Evolutionary conservation across 2,113 vertebrate species (phyloP), one percentile per base, ranked within the genome.

Genomic region (Martes martes): DNA sequence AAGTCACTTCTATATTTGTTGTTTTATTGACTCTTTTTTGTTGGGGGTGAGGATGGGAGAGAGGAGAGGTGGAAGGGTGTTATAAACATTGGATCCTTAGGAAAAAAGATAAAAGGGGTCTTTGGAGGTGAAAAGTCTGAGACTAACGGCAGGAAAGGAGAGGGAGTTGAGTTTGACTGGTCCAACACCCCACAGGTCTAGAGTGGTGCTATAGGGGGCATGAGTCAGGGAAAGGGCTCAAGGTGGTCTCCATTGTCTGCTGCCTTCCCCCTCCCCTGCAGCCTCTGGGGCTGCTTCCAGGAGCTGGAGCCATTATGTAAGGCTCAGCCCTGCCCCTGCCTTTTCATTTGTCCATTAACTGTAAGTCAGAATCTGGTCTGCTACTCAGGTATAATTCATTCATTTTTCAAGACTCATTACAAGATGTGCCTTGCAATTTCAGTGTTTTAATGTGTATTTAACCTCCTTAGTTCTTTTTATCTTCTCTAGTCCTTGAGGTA

Each of bases 311-410:
- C 69, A 36, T 87, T 81, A 65, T 50, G 50, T 80, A 96, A 87
- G 57, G 45, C 21, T 84, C 71, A 89, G 65, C 16, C 26, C 47
- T 71, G 7, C 71, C 28, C 16, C 47, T 76, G 76, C 79, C 83
- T 97, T 97, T 96, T 95, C 83, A 94, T 94, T 97, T 97, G 84
- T 73, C 65, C 57, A 69, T 74, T 94, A 95, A 91, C 81, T 47
- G 24, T 52, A 76, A 85, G 42, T 90, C 55, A 89, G 96, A 89
- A 67, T 86, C 91, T 97, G 71, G 76, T 91, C 33, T 95, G 85
- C 81, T 92, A 61, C 42, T 96, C 87, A 93, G 81, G 36, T 81
- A 36, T 83, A 89, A 95, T 89, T 93, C 52, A 95, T 96, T 96
- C 39, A 78, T 88, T 88, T 92, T 95, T 90, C 45, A 96, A 96